Conservation (phyloP, 2,797 vertebrate genomes). For the Pteropus rufus region DNA sequence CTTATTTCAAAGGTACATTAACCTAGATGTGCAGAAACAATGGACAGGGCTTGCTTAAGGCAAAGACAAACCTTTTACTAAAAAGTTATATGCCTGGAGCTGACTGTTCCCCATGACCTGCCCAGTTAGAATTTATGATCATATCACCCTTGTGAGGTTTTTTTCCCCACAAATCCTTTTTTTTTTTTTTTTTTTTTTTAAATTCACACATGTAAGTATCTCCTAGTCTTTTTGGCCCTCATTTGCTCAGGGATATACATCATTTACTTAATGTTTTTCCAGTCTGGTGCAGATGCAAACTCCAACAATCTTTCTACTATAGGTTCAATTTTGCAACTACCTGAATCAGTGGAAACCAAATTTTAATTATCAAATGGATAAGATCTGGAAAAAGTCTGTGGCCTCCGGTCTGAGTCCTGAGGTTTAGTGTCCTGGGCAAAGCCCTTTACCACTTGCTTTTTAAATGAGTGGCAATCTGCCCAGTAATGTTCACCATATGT, state of each 20-base stretch:
- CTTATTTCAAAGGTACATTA: neutral
- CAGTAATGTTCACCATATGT: constrained; percentile 39
- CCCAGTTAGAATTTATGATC: neutral
- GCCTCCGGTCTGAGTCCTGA: neutral
- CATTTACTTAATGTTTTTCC: neutral
- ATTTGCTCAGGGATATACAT: neutral
- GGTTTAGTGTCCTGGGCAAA: neutral
- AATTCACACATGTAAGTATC: neutral
- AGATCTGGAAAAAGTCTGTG: neutral
- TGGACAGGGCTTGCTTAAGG: neutral
- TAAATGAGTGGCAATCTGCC: constrained; percentile 7
- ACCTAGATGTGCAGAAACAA: neutral
- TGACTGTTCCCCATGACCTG: neutral
- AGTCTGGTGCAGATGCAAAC: neutral
- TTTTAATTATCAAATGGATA: constrained; percentile 10
- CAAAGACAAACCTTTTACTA: neutral
- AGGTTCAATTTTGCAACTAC: neutral
- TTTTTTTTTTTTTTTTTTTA: neutral
- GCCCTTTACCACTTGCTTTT: constrained; percentile 33
- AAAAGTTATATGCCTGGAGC: neutral
- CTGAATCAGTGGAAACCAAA: neutral
- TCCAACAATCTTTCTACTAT: neutral
- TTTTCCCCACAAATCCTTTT: neutral
- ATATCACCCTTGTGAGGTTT: neutral
- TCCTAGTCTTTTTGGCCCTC: neutral